Conservation (phyloP, 2,113 vertebrate genomes). For the Crotalus horridus region DNA sequence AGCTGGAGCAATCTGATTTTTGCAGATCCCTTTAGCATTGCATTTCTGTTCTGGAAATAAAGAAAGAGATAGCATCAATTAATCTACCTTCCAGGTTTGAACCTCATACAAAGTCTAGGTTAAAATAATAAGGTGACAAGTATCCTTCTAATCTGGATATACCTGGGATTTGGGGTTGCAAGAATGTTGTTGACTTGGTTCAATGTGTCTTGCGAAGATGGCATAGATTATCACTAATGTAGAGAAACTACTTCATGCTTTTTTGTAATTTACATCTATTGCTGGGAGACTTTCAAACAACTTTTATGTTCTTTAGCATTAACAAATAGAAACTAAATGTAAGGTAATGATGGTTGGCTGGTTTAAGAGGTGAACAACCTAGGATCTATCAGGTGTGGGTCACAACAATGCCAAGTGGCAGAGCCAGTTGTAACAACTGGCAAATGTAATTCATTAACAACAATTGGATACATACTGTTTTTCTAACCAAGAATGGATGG, state of each 20-base stretch:
- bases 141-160: background rate
- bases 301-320: background rate
- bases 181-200: background rate
- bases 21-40: background rate
- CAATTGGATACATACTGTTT: background rate
- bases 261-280: slow-evolving; percentile 42
- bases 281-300: background rate
- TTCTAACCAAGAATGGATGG: background rate
- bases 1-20: background rate
- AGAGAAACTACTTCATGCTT: background rate
- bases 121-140: background rate
- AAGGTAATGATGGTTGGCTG: background rate
- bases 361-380: background rate
- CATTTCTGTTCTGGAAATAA: background rate
- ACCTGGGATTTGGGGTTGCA: background rate
- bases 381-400: background rate
- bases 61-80: background rate
- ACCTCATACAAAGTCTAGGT: background rate
- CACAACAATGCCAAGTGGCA: background rate
- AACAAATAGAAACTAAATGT: background rate
- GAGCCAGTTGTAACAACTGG: background rate
- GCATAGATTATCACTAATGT: background rate
- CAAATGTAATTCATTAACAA: background rate
- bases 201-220: background rate
- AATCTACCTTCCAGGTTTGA: background rate